Percentiles rank a stretch among this genome's conserved stretches.
phyloP scores from a whole-genome alignment of 2,888 invertebrate species.

The Drosophila mimetica region DNA sequence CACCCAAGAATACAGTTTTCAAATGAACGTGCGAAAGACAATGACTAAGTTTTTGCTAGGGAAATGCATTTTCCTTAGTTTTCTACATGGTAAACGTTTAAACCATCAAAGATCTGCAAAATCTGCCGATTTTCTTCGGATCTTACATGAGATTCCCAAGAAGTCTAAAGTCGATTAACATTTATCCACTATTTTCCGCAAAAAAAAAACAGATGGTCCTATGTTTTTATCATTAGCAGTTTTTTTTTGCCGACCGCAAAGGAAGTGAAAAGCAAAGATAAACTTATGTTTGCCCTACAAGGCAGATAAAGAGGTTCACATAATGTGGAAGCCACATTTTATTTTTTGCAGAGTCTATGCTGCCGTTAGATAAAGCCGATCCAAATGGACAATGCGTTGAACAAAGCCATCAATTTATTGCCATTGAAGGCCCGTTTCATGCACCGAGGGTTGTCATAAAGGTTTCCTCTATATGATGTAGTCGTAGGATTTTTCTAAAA shows the following conservation, averaged over 20 bases:
- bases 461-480: no score
- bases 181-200: slow-evolving; percentile 13
- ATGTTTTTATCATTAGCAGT: slow-evolving; percentile 31
- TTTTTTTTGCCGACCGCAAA: slow-evolving; percentile 57
- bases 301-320: slow-evolving; percentile 50
- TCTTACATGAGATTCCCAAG: slow-evolving; percentile 8
- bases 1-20: not conserved
- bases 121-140: not conserved
- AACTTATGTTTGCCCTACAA: slow-evolving; percentile 53
- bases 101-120: not conserved
- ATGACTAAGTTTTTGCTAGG: not conserved
- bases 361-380: slow-evolving; percentile 57
- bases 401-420: slow-evolving; percentile 19
- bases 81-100: not conserved
- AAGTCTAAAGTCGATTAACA: slow-evolving; percentile 13
- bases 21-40: slow-evolving; percentile 16
- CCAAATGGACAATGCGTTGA: slow-evolving; percentile 41
- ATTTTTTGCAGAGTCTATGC: slow-evolving; percentile 32
- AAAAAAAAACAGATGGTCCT: slow-evolving; percentile 32
- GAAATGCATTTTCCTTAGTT: not conserved
- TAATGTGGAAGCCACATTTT: slow-evolving; percentile 8
- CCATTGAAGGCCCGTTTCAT: slow-evolving; percentile 3
- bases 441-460: not conserved
- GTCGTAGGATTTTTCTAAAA: no score
- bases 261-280: slow-evolving; percentile 62